Evolutionary conservation across 2,797 vertebrate species (phyloP), one percentile per base, ranked within the genome.

Genomic region (Sebastes iracundus): DNA sequence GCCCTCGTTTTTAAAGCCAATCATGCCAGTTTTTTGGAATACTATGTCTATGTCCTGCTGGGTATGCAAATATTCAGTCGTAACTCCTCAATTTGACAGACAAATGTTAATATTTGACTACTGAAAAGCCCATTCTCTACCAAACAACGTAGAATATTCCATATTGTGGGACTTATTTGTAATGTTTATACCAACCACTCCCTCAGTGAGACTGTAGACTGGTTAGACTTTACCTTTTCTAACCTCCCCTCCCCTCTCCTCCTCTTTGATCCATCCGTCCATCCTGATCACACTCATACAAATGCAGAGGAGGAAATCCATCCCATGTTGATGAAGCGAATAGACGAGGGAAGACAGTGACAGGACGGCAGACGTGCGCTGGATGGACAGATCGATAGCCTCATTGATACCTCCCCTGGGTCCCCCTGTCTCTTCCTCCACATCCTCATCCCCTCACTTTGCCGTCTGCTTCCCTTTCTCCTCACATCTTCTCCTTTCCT

Each of bases 381-480:
- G 75, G 88, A 88, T 63, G 80, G 83, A 86, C 78, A 69, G 92
- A 92, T 93, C 91, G 33, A 91, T 92, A 70, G 49, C n/a, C 78
- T 80, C 87, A 86, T 60, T 93, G 91, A 94, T 90, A 91, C 77
- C 74, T 89, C 92, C 89, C 89, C 38, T n/a, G 90, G 87, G 89
- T 16, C 64, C 42, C 53, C 65, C 80, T 9, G 38, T 81, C 86
- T 84, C 77, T 65, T 66, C 79, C 62, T 64, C 83, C 59, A 46
- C 67, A 70, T 86, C 79, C 86, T 68, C 79, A 62, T 64, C 73
- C 56, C 72, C 66, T 84, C 77, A 70, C 77, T 86, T 71, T 70
- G 74, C 88, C 58, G 60, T 80, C 87, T 89, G 66, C 81, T 88
- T 84, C 81, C 60, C 82, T 88, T 85, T 88, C 87, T 82, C 81